Evolutionary conservation across 2,888 invertebrate genomes (phyloP), one percentile per base, ranked within the genome.

Genomic region (Cryptus armator): DNA sequence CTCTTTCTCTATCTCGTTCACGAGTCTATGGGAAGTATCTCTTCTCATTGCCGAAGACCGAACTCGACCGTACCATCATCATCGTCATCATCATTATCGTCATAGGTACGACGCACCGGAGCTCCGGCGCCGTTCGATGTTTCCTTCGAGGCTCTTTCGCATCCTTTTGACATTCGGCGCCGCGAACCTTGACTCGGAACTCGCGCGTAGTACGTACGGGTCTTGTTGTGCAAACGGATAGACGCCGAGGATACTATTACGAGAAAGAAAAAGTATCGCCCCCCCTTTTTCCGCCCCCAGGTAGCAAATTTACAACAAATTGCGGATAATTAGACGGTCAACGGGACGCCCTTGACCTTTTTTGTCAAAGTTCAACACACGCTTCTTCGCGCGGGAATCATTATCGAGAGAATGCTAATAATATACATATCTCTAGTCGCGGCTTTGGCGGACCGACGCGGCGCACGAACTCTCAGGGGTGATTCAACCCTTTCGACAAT

Each of bases 161-260:
- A 66, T 62, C 56, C 75, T 74, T 64, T 76, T 74, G 84, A 84
- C 80, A 59, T 83, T 68, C 48, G 48, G n/a, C 48, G 12, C 83
- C 62, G 68, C 78, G 81, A 84, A 86, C 87, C 87, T 87, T 87
- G 87, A 86, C 80, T 72, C 70, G 14, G 29, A 59, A 72, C 44
- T 32, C 19, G 64, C 62, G 66, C 53, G 64, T 29, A 46, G 19
- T 62, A 32, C 59, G 59, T n/a, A 32, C 59, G 59, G 6, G 59
- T 62, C 51, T 51, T 37, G 79, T 82, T 85, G 80, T 72, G 80
- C 75, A 81, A 83, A 81, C 56, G 64, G 46, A 29, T 43, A 68
- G 59, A 81, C 66, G 51, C 29, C 43, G 53, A 51, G n/a, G 59
- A 10, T 19, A 24, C 2, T 10, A 59, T 59, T 59, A 29, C 12